Evolutionary conservation across 2,113 vertebrate genomes (phyloP).

Genomic region (Apodemus speciosus): DNA sequence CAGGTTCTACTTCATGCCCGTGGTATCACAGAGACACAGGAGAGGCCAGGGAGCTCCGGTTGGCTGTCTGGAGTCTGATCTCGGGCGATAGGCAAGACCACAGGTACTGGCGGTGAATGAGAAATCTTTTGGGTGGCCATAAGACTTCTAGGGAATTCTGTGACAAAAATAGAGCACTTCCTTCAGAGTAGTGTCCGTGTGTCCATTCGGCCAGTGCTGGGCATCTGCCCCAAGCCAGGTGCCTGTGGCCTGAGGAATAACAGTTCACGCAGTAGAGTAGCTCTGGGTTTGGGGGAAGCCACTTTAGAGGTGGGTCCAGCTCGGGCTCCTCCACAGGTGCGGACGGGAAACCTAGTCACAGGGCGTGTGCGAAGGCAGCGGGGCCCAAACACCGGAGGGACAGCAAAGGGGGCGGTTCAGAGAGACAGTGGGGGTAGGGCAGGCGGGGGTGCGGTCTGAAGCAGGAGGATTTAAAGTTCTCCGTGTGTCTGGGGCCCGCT

Average conservation of each 20-base stretch:
- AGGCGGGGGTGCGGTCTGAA: rapidly evolving
- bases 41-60: rapidly evolving
- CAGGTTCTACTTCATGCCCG: rapidly evolving
- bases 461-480: neutral
- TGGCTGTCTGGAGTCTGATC: neutral
- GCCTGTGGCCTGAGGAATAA: neutral
- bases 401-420: rapidly evolving
- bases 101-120: no score
- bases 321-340: rapidly evolving
- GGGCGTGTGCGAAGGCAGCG: neutral
- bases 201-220: neutral
- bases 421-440: rapidly evolving
- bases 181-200: neutral
- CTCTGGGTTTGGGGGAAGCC: neutral
- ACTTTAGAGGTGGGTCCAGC: neutral
- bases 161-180: no score
- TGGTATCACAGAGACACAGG: no score
- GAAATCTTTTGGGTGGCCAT: neutral
- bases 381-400: neutral
- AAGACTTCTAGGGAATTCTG: neutral
- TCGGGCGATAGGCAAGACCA: rapidly evolving
- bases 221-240: neutral
- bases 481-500: rapidly evolving
- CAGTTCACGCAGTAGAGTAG: no score
- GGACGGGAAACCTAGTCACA: neutral